Evolutionary conservation across 1,140 invertebrate genomes (phyloP), one percentile per base, ranked within the genome.

Genomic region (Oscheius sp.): DNA sequence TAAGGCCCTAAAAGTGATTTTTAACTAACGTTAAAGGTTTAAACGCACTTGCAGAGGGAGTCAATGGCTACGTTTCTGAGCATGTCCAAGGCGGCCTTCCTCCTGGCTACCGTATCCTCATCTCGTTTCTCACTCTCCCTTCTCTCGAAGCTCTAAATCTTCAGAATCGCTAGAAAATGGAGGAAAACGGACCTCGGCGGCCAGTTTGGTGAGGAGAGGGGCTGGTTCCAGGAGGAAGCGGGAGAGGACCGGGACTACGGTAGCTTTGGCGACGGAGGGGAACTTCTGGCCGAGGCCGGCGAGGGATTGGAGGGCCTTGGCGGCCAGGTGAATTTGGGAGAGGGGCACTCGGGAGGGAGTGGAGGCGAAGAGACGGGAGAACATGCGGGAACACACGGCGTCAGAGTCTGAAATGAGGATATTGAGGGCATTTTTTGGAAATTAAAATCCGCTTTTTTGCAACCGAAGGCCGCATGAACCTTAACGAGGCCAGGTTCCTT

Each of bases 321-420:
- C 3, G 34, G 31, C 58, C 1, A 74, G 20, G 1, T 64, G 62
- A 1, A 68, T n/a, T 23, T 68, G 64, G 13, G 55, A 59, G 10
- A 64, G 91, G 0, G 92, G 91, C 84, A 94, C 95, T 93, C 85
- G 95, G 96, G 92, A 93, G 7, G 98, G 87, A n/a, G 93, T 88
- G 28, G 18, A 29, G 1, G 35, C 38, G 31, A 71, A 71, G 28
- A 71, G 13, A 13, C 69, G 15, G 42, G 90, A 91, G 82, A 93
- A 96, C 10, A 98, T 86, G 82, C 91, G 93, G 85, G 98, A 95
- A 13, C 94, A 95, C 84, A 93, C 93, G 88, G 74, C n/a, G 79
- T 80, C 77, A 35, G 32, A 67, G 29, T 45, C 15, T 36, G 63
- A 69, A 45, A 71, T n/a, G n/a, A n/a, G n/a, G n/a, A n/a, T n/a